Evolutionary conservation across 2,888 invertebrate species (phyloP).

Genomic region (Vandiemenella viatica): DNA sequence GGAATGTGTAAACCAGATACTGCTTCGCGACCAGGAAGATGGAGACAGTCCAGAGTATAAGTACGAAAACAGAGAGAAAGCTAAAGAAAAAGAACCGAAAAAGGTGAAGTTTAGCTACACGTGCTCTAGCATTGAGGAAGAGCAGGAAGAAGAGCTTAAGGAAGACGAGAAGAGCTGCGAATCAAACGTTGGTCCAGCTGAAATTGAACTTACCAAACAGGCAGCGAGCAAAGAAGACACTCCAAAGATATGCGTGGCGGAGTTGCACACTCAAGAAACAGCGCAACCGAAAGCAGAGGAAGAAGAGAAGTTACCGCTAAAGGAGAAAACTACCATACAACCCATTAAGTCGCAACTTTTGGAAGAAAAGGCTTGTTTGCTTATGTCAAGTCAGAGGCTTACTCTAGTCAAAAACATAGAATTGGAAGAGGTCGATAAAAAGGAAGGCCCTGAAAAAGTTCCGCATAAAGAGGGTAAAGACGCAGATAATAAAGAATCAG

Average conservation of each 20-base stretch:
- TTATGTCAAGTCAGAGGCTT: slow-evolving; percentile 26
- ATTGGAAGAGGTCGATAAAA: slow-evolving; percentile 34
- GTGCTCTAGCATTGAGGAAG: slow-evolving; percentile 17
- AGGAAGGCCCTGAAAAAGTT: slow-evolving; percentile 20
- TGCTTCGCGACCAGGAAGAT: slow-evolving; percentile 44
- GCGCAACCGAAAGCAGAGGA: background rate
- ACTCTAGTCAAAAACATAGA: slow-evolving; percentile 34
- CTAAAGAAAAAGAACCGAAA: slow-evolving; percentile 10
- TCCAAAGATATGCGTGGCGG: no score
- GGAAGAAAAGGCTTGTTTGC: slow-evolving; percentile 27
- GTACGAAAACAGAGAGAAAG: slow-evolving; percentile 17
- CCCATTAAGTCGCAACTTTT: slow-evolving; percentile 17
- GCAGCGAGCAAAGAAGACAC: slow-evolving; percentile 7
- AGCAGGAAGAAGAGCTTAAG: slow-evolving; percentile 11
- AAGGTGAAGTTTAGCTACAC: slow-evolving; percentile 7
- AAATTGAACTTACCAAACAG: no score
- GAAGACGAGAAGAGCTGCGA: slow-evolving; percentile 11
- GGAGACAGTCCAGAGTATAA: slow-evolving; percentile 14
- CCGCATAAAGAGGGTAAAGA: no score
- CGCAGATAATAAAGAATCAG: no score
- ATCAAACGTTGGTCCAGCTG: background rate
- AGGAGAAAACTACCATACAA: slow-evolving; percentile 11
- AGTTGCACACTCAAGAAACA: slow-evolving; percentile 20
- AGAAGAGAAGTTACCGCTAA: slow-evolving; percentile 1
- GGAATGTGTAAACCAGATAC: slow-evolving; percentile 73